These are phyloP conservation scores for Encarsia formosa DNA, from an alignment of 2,888 invertebrate genomes.

Conservation along the genomic window DNA sequence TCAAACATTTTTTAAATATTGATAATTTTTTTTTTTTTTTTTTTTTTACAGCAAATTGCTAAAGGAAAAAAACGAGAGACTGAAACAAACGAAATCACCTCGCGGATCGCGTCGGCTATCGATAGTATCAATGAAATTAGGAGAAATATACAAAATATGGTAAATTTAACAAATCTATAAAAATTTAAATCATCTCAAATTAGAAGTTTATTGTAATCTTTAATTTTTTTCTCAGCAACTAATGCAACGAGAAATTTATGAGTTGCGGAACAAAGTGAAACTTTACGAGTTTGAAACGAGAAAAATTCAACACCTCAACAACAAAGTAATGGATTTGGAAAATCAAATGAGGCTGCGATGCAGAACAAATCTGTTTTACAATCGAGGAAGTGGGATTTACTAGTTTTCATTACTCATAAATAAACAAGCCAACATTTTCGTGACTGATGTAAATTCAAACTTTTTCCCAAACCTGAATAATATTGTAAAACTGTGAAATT, in stretches of 20 bases:
- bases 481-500: no score
- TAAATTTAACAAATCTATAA: constrained; percentile 30
- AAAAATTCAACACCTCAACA: constrained; percentile 43
- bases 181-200: not conserved
- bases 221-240: constrained; percentile 34
- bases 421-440: no score
- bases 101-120: constrained; percentile 41
- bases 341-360: constrained; percentile 41
- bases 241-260: constrained; percentile 44
- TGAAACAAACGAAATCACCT: constrained; percentile 41
- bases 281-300: constrained; percentile 43
- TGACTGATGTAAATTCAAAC: no score
- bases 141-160: constrained; percentile 43
- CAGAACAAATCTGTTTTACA: no score
- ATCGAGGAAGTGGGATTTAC: no score
- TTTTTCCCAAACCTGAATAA: no score
- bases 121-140: constrained; percentile 45
- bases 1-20: no score
- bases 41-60: constrained; percentile 40
- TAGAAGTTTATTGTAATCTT: not conserved
- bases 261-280: constrained; percentile 43
- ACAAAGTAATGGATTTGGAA: constrained; percentile 42
- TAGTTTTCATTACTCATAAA: no score
- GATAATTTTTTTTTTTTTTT: constrained; percentile 4
- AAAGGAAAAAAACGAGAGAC: constrained; percentile 41